phyloP scores from a whole-genome alignment of 1,140 invertebrate species.

The Tetraneura akinire region DNA sequence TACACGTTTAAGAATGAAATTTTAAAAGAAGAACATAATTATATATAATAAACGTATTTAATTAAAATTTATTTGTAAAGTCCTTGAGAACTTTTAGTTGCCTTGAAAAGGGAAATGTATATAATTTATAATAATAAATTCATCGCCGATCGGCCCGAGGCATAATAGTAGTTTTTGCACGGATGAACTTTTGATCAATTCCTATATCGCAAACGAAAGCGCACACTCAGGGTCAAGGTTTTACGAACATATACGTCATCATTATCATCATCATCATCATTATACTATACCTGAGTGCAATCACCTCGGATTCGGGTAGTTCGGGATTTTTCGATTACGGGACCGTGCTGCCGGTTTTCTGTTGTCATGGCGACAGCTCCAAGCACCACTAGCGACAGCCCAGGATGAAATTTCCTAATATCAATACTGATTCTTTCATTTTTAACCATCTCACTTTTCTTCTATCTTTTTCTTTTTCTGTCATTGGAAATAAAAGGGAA shows the following conservation, averaged over 20 bases:
- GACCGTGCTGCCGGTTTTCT: not conserved
- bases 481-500: not conserved
- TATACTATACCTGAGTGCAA: conserved; percentile 26
- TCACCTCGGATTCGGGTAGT: conserved; percentile 22
- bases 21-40: no score
- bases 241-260: not conserved
- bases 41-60: no score
- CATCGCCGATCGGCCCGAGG: no score
- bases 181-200: conserved; percentile 15
- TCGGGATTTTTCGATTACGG: conserved; percentile 3
- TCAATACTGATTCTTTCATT: conserved; percentile 25
- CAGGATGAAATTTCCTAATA: conserved; percentile 23
- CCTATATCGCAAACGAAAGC: not conserved
- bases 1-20: no score
- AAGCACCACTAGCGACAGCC: conserved; percentile 8
- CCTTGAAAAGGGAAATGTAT: no score
- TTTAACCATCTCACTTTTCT: not conserved
- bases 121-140: no score
- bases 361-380: conserved; percentile 20
- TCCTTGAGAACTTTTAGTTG: no score
- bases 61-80: no score
- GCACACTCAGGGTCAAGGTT: conserved; percentile 32
- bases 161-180: not conserved
- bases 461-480: not conserved
- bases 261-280: not conserved